Evolutionary conservation across 1,140 invertebrate species (phyloP).

Genomic region (Drosophila pruinosa): DNA sequence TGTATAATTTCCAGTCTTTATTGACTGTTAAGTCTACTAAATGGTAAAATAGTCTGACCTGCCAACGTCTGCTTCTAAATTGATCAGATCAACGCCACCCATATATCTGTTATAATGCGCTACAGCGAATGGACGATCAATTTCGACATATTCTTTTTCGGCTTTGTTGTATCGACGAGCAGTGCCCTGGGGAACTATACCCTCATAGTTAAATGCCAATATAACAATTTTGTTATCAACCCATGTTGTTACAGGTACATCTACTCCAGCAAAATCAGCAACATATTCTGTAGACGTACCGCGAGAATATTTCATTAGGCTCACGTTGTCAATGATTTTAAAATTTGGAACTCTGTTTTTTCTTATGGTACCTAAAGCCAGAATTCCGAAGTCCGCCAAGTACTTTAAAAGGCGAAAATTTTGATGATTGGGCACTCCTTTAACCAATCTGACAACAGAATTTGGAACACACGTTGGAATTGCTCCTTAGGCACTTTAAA

Average conservation of each 20-base stretch:
- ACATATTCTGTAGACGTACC: no score
- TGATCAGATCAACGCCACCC: no score
- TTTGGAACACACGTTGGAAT: background rate
- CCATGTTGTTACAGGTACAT: constrained; percentile 23
- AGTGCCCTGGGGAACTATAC: constrained; percentile 13
- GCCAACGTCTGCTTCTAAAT: no score
- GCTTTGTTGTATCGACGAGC: constrained; percentile 15
- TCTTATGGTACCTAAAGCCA: no score
- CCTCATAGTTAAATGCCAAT: constrained; percentile 28
- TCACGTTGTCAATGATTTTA: constrained; percentile 11
- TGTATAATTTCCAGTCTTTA: background rate
- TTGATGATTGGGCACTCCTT: no score
- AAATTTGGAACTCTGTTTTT: constrained; percentile 19
- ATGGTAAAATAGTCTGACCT: no score
- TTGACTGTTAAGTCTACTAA: no score
- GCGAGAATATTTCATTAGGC: no score
- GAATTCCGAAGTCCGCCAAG: constrained; percentile 19
- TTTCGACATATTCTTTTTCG: constrained; percentile 22
- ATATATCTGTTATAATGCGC: no score
- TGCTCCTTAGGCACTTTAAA: background rate
- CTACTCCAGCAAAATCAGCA: constrained; percentile 20
- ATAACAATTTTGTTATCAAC: constrained; percentile 31
- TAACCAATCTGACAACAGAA: constrained; percentile 25
- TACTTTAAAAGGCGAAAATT: no score
- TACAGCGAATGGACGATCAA: constrained; percentile 29